These are phyloP conservation scores for Drosophila pseudotalamancana DNA, from an alignment of 2,888 invertebrate genomes.

Conservation along the genomic window DNA sequence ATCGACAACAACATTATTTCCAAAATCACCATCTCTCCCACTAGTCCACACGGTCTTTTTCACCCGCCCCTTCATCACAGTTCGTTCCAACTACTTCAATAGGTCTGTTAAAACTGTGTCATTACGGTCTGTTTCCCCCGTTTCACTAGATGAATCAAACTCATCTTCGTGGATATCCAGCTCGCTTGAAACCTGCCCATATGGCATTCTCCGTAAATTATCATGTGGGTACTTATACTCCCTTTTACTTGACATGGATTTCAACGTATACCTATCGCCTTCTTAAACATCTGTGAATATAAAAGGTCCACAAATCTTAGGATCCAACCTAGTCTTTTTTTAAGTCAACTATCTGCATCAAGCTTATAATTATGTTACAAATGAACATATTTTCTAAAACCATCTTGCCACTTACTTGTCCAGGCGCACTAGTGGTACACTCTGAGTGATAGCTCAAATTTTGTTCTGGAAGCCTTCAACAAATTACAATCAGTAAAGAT, in stretches of 20 bases:
- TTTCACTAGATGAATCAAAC: background rate
- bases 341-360: conserved; percentile 6
- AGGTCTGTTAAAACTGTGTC: no score
- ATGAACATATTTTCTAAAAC: background rate
- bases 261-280: conserved; percentile 1
- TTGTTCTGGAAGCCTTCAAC: no score
- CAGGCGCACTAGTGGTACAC: no score
- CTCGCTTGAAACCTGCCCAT: conserved; percentile 9
- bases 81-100: no score
- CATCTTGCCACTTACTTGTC: background rate
- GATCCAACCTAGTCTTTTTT: background rate
- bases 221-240: conserved; percentile 2
- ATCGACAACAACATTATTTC: no score
- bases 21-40: no score
- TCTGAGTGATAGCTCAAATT: no score
- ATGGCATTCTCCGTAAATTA: background rate
- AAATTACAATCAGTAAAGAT: no score
- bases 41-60: no score
- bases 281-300: background rate
- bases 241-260: background rate
- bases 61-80: no score
- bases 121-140: no score
- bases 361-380: background rate
- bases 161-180: conserved; percentile 5
- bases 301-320: conserved; percentile 4